Evolutionary conservation across 2,113 vertebrate species (phyloP), one percentile per base, ranked within the genome.

Genomic region (Pleuronectes platessa): DNA sequence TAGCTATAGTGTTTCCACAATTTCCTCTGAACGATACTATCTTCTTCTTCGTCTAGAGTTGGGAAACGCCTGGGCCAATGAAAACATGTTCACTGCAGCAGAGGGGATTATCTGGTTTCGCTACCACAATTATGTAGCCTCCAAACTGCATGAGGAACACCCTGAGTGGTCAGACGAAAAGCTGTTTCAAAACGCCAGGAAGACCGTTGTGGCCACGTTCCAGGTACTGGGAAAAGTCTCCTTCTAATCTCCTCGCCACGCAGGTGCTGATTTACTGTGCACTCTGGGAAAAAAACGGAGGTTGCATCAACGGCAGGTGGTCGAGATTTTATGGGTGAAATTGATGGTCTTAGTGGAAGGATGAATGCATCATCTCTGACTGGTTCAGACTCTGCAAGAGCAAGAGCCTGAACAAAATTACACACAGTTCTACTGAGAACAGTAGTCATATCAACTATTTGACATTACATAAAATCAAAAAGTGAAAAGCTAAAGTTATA

Each of bases 101-200:
- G 91, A 94, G 78, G 95, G 94, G 76, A 95, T 99, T 14, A 88
- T 94, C 69, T 99, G 97, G 97, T 98, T 97, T 90, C 96, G 97
- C 66, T 99, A 96, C 94, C 97, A 99, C 93, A 98, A 99, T 92
- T 68, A 95, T 54, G 61, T 94, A 5, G 97, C 98, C 5, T 7
- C 65, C 24, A 54, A 3, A 11, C 81, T 98, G 77, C 89, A 93
- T 3, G 15, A 42, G 69, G 0, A 74, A 21, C 88, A 97, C 63
- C 94, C 94, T 2, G 37, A 12, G 37, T 97, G 97, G 97, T 94
- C 95, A 0, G 97, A 99, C 40, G 97, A 99, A 84, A 93, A 95
- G 72, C 87, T 98, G 77, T 99, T 98, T 92, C 97, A 98, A 86
- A 94, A 96, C 1, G 75, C 96, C 45, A 95, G 97, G 89, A 98